These are phyloP conservation scores for Pituophis catenifer DNA, from an alignment of 2,113 vertebrate genomes.

Conservation along the genomic window DNA sequence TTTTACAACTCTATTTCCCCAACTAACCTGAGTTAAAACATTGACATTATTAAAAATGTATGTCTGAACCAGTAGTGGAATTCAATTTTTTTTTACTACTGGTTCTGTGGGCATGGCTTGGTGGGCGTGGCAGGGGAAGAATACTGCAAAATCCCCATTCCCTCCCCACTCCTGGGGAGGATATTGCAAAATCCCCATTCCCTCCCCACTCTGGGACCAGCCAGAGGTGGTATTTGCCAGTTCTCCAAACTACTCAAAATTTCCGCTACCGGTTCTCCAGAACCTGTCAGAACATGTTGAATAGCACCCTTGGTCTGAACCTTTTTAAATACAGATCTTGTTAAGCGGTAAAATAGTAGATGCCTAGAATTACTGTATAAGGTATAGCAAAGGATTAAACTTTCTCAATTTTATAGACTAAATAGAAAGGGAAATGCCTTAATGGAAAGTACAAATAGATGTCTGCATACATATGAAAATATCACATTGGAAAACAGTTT, in stretches of 20 bases:
- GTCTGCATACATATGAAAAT: background rate
- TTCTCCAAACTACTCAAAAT: no score
- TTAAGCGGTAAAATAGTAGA: background rate
- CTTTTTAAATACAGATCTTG: conserved; percentile 6
- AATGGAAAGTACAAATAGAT: background rate
- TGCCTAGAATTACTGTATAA: background rate
- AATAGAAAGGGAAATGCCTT: conserved; percentile 7
- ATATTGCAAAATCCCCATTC: no score
- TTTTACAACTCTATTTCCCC: background rate
- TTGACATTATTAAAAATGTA: background rate
- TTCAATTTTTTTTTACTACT: no score
- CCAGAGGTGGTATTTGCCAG: no score
- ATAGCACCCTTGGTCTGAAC: background rate
- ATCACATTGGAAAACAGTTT: background rate
- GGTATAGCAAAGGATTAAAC: background rate
- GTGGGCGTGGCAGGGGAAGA: no score
- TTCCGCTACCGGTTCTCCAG: no score
- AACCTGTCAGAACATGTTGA: no score
- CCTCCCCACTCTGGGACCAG: no score
- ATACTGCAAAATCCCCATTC: no score
- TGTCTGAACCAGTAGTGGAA: background rate
- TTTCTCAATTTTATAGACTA: background rate
- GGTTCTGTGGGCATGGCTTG: no score
- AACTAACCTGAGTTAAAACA: background rate
- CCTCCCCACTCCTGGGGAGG: no score